A percentile compares a stretch with the other conserved stretches of the same genome.
phyloP scores from a whole-genome alignment of 2,113 vertebrate species.

The Athene noctua region DNA sequence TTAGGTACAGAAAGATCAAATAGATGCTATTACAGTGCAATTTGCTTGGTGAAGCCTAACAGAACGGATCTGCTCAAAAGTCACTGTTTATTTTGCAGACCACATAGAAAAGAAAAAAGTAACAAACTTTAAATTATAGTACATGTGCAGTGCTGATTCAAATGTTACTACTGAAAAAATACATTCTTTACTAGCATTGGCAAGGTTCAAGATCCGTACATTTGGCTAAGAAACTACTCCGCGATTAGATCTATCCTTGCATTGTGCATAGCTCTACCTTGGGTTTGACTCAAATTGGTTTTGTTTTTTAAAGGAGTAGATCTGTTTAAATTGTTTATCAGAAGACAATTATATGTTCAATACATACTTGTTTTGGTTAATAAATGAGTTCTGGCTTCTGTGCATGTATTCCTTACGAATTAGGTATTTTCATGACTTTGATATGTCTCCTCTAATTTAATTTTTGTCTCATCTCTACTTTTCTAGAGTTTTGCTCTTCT shows the following conservation, averaged over 20 bases:
- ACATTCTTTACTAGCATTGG: not conserved
- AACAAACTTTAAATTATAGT: not conserved
- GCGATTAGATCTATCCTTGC: not conserved
- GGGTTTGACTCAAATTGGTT: not conserved
- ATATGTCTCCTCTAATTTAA: not conserved
- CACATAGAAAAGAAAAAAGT: not conserved
- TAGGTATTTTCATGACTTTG: not conserved
- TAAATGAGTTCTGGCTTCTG: not conserved
- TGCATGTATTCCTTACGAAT: not conserved
- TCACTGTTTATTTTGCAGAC: slow-evolving; percentile 22
- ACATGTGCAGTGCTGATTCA: not conserved
- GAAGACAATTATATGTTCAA: not conserved
- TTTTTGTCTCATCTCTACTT: not conserved
- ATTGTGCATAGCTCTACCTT: not conserved
- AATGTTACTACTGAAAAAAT: not conserved
- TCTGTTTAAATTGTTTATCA: not conserved
- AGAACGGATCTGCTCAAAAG: slow-evolving; percentile 68
- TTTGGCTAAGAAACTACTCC: not conserved
- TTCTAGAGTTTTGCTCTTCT: not conserved
- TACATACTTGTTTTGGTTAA: not conserved
- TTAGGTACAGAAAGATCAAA: slow-evolving; percentile 77
- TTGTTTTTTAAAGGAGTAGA: not conserved
- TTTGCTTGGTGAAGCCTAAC: slow-evolving; percentile 76
- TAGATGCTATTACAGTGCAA: slow-evolving; percentile 80
- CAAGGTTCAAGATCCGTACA: not conserved